Evolutionary conservation across 2,113 vertebrate species (phyloP), one percentile per base, ranked within the genome.

Genomic region (Amazona vittata): DNA sequence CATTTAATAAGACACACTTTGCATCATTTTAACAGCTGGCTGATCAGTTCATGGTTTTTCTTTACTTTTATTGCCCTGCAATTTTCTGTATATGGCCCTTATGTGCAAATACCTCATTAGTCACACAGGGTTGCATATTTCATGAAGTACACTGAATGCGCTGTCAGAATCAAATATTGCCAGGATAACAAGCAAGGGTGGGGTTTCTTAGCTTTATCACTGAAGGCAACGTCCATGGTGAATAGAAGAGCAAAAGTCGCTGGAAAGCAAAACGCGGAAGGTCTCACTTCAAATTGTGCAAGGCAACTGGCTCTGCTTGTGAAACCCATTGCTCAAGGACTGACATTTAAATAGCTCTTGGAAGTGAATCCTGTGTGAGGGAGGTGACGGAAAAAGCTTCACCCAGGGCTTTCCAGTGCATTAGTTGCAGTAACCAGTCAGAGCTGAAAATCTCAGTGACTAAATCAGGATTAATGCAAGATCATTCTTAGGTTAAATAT

Each of bases 121-220:
- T 97, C 71, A 93, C 74, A 91, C 91, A 86, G 89, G 81, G 92
- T 85, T 96, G 95, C 91, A 37, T 94, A 92, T 95, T 94, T 97
- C 93, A 86, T 47, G 65, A 93, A 97, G 90, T 94, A 69, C 64
- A 74, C 71, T 75, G 85, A 95, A 91, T 86, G 82, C 59, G 62
- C 94, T 97, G 96, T 97, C 97, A 96, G 95, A 96, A 98, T 97
- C 97, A 97, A 98, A 98, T 97, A 97, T 95, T 84, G 78, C 84
- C 89, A 79, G 93, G 94, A 84, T 96, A 97, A 98, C 53, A 78
- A 94, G 95, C 91, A 90, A 95, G 95, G 97, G 97, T 86, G 76
- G 86, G 25, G 64, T 46, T 96, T 97, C 95, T 89, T 82, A 97
- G 95, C 94, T 96, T 97, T 97, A 91, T 96, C 95, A 95, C 96